Conservation (phyloP, 2,113 vertebrate genomes). For the Colaptes auratus region DNA sequence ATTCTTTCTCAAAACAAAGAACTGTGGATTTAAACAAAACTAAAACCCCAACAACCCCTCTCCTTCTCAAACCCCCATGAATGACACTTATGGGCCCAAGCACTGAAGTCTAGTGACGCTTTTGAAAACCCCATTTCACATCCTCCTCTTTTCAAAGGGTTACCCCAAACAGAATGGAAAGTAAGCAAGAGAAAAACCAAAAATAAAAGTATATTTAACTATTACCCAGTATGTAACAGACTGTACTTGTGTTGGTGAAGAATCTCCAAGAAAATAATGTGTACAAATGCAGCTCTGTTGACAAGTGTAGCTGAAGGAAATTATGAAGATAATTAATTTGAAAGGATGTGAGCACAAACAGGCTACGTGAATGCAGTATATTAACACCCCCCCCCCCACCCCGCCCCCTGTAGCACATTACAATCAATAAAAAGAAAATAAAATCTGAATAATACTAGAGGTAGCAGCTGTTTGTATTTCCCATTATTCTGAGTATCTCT, state of each 20-base stretch:
- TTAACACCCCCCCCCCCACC: not conserved
- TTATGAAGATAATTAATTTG: conserved; percentile 59
- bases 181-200: not conserved
- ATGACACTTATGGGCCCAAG: conserved; percentile 12
- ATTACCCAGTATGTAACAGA: conserved; percentile 57
- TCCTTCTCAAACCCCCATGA: conserved; percentile 11
- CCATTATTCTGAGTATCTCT: conserved; percentile 73
- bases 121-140: conserved; percentile 35
- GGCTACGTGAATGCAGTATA: conserved; percentile 68
- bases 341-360: conserved; percentile 72
- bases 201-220: conserved; percentile 55
- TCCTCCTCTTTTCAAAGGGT: conserved; percentile 31
- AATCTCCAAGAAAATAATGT: conserved; percentile 23
- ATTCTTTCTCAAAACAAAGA: conserved; percentile 60
- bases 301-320: conserved; percentile 72
- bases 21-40: conserved; percentile 59
- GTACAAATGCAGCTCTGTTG: conserved; percentile 58
- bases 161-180: conserved; percentile 56
- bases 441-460: conserved; percentile 89
- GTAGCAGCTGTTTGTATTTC: conserved; percentile 95
- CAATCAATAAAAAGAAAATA: conserved; percentile 80
- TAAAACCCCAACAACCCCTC: not conserved
- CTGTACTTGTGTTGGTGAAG: conserved; percentile 7
- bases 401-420: conserved; percentile 61
- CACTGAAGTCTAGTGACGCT: conserved; percentile 15